Evolutionary conservation across 2,797 vertebrate genomes (phyloP).

Genomic region (Buphagus erythrorhynchus): DNA sequence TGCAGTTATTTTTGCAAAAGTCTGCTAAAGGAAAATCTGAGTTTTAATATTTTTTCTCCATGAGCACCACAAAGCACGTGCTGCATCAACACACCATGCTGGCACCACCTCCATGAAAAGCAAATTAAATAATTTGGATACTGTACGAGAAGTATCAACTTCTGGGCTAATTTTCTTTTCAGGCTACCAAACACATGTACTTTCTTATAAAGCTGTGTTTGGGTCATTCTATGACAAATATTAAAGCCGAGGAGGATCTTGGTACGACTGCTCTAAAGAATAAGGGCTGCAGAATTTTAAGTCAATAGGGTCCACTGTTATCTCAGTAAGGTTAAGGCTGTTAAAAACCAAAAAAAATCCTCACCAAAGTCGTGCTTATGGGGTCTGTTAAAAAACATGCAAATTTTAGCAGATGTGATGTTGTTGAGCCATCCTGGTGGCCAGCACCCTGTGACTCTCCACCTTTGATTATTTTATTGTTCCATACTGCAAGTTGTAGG

Average conservation of each 20-base stretch:
- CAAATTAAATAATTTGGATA: neutral
- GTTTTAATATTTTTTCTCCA: neutral
- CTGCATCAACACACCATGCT: neutral
- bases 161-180: neutral
- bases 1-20: neutral
- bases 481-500: neutral
- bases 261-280: neutral
- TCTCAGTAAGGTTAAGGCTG: neutral
- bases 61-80: neutral
- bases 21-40: neutral
- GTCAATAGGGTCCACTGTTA: neutral
- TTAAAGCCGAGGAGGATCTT: neutral
- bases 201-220: neutral
- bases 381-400: neutral
- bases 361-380: neutral
- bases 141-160: neutral
- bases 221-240: neutral
- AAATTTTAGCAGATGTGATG: neutral
- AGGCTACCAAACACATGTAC: neutral
- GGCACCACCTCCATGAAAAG: neutral
- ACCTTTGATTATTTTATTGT: constrained; percentile 7
- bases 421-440: neutral
- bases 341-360: neutral
- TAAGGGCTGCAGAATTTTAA: neutral
- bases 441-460: neutral